Evolutionary conservation across 2,113 vertebrate genomes (phyloP), one percentile per base, ranked within the genome.

Genomic region (Rhinichthys klamathensis): DNA sequence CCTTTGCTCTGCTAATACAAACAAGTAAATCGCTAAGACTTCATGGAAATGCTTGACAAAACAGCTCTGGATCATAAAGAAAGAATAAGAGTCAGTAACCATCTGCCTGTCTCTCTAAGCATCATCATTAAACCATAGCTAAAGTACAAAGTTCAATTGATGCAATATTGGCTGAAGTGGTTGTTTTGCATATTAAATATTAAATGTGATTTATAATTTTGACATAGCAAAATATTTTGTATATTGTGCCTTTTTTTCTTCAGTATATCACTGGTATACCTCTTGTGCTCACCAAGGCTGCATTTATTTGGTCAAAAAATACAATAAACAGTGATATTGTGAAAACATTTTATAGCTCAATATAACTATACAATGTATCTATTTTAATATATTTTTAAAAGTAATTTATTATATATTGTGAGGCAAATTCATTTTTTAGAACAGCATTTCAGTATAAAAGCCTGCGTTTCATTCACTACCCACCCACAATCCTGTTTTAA

Each of bases 1-100:
- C 83, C 87, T 82, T 82, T 56, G 25, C 61, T 58, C 25, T 23
- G 3, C n/a, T 25, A 76, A 49, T 27, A 65, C 67, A 80, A 49
- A 35, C 54, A 46, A 32, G 13, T 74, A n/a, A 81, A 65, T 81
- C 16, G 41, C 23, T 23, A 44, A 73, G 49, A 60, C 13, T 79
- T 70, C 10, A 18, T 69, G 35, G 11, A 49, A 74, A 56, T 44
- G 78, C 60, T 25, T 15, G 25, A 25, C 35, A 81, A 73, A 81
- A 32, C 67, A 51, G 18, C 30, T n/a, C 16, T 23, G 41, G 63
- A 51, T 54, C 13, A 38, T 58, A 35, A 25, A 13, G 49, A 51
- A 38, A 81, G 9, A 49, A 23, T 21, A 65, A 81, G 18, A 46
- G 13, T 46, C 21, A 49, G 9, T 30, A 65, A 63, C 35, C 25